A percentile compares a stretch with the other conserved stretches of the same genome.
These are phyloP conservation scores for Drosophila quinaria DNA, from an alignment of 2,888 invertebrate species.

Conservation along the genomic window DNA sequence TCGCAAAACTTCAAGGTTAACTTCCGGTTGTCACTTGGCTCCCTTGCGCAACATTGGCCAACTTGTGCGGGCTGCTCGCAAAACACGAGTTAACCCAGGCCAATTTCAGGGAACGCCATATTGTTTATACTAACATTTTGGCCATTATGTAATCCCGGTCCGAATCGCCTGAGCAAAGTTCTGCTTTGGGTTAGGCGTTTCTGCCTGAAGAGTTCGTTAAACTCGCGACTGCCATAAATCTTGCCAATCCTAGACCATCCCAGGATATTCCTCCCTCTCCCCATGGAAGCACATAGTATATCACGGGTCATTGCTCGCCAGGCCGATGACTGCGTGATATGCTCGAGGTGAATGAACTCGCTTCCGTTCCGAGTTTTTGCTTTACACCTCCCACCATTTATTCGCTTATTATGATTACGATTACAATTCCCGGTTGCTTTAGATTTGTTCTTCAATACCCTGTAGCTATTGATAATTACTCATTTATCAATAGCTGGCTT, in stretches of 20 bases:
- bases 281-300: conserved; percentile 9
- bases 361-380: conserved; percentile 34
- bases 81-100: conserved; percentile 16
- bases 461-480: not conserved
- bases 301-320: conserved; percentile 58
- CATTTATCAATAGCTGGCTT: no score
- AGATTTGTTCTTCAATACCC: conserved; percentile 13
- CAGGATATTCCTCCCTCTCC: conserved; percentile 11
- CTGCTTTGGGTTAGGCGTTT: conserved; percentile 33
- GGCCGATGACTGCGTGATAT: conserved; percentile 44
- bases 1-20: conserved; percentile 75
- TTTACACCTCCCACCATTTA: conserved; percentile 12
- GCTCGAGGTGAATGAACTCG: conserved; percentile 64
- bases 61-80: conserved; percentile 54
- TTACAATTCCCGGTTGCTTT: conserved; percentile 14
- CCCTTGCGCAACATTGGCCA: conserved; percentile 55
- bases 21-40: conserved; percentile 52
- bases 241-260: conserved; percentile 40
- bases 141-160: conserved; percentile 57
- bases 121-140: conserved; percentile 43
- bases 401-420: conserved; percentile 51
- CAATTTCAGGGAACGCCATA: conserved; percentile 46
- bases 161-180: conserved; percentile 16
- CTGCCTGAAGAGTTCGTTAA: conserved; percentile 65
- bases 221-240: conserved; percentile 67